Evolutionary conservation across 2,888 invertebrate species (phyloP), one percentile per base, ranked within the genome.

Genomic region (Oscheius sp.): DNA sequence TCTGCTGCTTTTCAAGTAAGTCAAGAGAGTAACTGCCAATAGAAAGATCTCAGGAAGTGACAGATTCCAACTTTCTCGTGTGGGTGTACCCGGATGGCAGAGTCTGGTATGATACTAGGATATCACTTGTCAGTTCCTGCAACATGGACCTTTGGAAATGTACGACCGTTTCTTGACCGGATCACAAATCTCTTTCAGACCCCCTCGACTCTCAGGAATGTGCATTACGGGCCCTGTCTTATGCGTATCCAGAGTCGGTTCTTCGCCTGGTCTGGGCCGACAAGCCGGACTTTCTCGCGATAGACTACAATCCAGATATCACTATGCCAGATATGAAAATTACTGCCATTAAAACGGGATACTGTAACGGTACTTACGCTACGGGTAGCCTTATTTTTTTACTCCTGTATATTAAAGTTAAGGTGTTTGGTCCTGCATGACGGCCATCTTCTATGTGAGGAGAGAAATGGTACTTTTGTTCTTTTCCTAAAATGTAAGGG

Each of bases 381-480:
- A 87, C 87, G 11, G 89, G 87, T 83, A 9, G 21, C 50, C 29
- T 42, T 5, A 63, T 13, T 48, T 37, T 37, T 57, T 55, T 35
- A 42, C 37, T 21, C 29, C 9, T 9, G 7, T 7, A 65, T 33
- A 33, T 11, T 10, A 29, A 65, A 11, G 37, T 76, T 51, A 63
- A 85, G 85, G 88, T n/a, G 80, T 91, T 82, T 92, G 92, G 90
- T 91, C 91, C 82, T 92, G 92, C 79, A 89, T 92, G 75, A 90
- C 91, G 33, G 92, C 92, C 1, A 90, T 91, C 73, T 92, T 92
- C 84, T 90, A 90, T 79, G 89, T 92, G 77, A 90, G 90, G 66
- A 89, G 92, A 4, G 90, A 91, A 57, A 90, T 91, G 65, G 42
- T 42, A 42, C 42, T 42, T 5, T 5, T 42, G 3, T 3, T 42